Conservation (phyloP, 2,113 vertebrate species). For the Accipiter virgatus region DNA sequence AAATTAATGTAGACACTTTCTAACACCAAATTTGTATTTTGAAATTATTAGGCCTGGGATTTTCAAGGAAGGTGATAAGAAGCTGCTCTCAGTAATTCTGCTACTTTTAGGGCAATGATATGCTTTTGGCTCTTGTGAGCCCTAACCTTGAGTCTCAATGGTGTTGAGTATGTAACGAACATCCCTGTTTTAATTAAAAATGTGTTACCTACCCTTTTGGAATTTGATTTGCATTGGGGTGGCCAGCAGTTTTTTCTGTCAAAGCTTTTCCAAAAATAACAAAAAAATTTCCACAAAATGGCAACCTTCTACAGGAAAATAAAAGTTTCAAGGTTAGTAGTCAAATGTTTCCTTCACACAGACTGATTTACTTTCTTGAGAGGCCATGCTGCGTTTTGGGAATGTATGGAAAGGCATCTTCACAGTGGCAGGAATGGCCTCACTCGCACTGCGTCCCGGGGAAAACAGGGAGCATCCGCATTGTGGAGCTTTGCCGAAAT, state of each 20-base stretch:
- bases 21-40: neutral
- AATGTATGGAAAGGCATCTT: neutral
- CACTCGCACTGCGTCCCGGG: neutral
- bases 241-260: neutral
- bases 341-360: neutral
- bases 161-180: neutral
- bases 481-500: neutral
- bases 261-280: neutral
- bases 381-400: neutral
- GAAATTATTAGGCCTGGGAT: neutral
- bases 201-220: neutral
- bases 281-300: neutral
- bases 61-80: neutral
- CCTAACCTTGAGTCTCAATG: neutral
- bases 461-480: rapidly evolving
- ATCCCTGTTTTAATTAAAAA: neutral
- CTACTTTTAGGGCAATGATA: neutral
- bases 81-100: neutral
- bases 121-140: neutral
- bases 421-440: neutral
- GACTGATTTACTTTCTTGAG: neutral
- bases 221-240: neutral
- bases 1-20: neutral
- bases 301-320: neutral
- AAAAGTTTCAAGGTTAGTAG: neutral